Evolutionary conservation across 2,113 vertebrate species (phyloP), one percentile per base, ranked within the genome.

Genomic region (Indicator indicator): DNA sequence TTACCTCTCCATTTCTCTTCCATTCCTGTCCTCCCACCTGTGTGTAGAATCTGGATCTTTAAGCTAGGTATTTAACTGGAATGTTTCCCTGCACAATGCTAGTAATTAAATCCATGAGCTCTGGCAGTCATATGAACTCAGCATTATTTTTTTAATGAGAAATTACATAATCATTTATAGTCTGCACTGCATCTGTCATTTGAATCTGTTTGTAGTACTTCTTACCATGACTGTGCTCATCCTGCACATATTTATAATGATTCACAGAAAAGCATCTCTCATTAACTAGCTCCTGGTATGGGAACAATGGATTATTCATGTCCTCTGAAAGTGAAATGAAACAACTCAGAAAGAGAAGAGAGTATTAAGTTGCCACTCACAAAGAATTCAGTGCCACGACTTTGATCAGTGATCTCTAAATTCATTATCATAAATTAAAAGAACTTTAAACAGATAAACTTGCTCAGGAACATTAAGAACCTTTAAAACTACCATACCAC

Each of bases 71-170:
- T 88, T 94, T 95, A 94, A 91, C 12, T 68, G 72, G 90, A 96
- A 96, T 70, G 83, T 77, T 94, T 94, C 88, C 81, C 95, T 93
- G 76, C 83, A 93, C 88, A 83, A 58, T 83, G 88, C 95, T 89
- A 87, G 64, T 84, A 94, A 95, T 93, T 80, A 96, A 96, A 93
- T 88, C 96, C 95, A 94, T 88, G 94, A 95, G 84, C 90, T 92
- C 74, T 93, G 70, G 78, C 71, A 85, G 90, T 75, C 83, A 33
- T 82, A 83, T 92, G 94, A 98, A 96, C 86, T 96, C 95, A 93
- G 96, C 96, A 91, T 82, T 92, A 93, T 90, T 84, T 88, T 86
- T 69, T 54, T 23, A 90, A 90, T 82, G 86, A 89, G 96, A 82
- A 94, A 94, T 95, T 95, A 93, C 6, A 1, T 88, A 92, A 96